These are phyloP conservation scores for Toxotes chatareus DNA, from an alignment of 2,113 vertebrate genomes.

Conservation along the genomic window DNA sequence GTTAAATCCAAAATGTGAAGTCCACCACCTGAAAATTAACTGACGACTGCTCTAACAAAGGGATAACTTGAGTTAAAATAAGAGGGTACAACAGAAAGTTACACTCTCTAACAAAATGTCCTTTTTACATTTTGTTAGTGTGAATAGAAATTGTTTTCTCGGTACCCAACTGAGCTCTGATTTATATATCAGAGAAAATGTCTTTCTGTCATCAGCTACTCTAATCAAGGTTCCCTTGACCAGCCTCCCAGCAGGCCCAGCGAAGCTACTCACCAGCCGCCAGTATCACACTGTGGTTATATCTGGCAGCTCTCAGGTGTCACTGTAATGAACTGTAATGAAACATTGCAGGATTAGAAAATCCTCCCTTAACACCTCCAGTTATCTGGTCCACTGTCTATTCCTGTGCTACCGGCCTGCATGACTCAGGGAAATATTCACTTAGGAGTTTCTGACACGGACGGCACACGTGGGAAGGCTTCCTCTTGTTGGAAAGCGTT, in stretches of 20 bases:
- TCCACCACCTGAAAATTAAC: neutral
- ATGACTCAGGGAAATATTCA: slow-evolving; percentile 68
- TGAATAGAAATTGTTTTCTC: too few relatives aligned
- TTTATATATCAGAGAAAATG: neutral
- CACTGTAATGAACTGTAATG: neutral
- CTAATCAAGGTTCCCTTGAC: neutral
- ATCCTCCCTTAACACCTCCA: neutral
- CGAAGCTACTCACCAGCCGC: neutral
- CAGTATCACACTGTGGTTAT: neutral
- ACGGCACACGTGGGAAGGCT: slow-evolving; percentile 49
- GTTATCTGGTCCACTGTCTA: slow-evolving; percentile 6
- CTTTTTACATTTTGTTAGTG: too few relatives aligned
- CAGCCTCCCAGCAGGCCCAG: neutral
- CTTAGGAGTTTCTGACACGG: slow-evolving; percentile 38
- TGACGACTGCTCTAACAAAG: neutral
- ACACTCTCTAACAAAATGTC: neutral
- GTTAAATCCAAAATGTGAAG: neutral
- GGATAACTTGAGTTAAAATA: neutral
- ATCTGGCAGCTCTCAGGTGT: neutral
- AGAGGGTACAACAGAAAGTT: neutral
- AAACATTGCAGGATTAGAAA: neutral
- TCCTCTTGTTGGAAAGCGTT: slow-evolving; percentile 36
- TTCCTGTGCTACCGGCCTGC: slow-evolving; percentile 25
- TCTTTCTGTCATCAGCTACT: neutral
- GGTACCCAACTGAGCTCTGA: too few relatives aligned